Base-by-base conservation (phyloP, 2,797 vertebrate genomes). In the Brachyalestes nurse region DNA sequence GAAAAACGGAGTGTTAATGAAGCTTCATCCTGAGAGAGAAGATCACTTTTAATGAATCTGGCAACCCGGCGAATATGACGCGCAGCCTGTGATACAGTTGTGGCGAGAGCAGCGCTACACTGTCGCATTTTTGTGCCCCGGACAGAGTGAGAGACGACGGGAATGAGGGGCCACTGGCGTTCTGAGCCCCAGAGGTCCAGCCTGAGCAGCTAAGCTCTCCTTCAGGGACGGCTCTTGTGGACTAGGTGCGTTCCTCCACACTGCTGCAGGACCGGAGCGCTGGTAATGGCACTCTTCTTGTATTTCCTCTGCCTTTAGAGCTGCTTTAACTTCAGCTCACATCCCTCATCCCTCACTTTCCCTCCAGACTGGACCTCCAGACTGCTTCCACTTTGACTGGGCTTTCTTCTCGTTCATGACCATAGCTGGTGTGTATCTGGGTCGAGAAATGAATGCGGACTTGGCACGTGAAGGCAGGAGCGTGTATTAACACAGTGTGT, bases 221-320 rank as follows among this genome's bases (percentile, higher is more conserved):
- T 88, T 77, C 80, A 64, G 88, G 69, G 78, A 74, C 82, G 82
- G 84, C 72, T 87, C 88, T 74, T 85, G 86, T 85, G 75, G 83
- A 81, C 85, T 89, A 83, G 93, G 93, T 94, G 82, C 83, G 92
- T 92, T 73, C 72, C 47, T 19, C 55, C 51, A 45, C 65, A 49
- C 61, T 45, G 4, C 25, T 61, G 61, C 23, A 38, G 19, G n/a
- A 51, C 57, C 16, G 10, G 42, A 57, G 72, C 57, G 28, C 25
- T 57, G 77, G 69, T 65, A 58, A 40, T 55, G 62, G 42, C 79
- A 71, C 73, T 58, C 19, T 10, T 71, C 23, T 28, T 53, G 65
- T 38, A 14, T 55, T 28, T 40, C 72, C 49, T 71, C 34, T 57
- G 19, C 73, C 21, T 4, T 47, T 40, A 72, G 34, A n/a, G 28